These are phyloP conservation scores for Rhombomys opimus DNA, from an alignment of 2,113 vertebrate genomes.

Conservation along the genomic window DNA sequence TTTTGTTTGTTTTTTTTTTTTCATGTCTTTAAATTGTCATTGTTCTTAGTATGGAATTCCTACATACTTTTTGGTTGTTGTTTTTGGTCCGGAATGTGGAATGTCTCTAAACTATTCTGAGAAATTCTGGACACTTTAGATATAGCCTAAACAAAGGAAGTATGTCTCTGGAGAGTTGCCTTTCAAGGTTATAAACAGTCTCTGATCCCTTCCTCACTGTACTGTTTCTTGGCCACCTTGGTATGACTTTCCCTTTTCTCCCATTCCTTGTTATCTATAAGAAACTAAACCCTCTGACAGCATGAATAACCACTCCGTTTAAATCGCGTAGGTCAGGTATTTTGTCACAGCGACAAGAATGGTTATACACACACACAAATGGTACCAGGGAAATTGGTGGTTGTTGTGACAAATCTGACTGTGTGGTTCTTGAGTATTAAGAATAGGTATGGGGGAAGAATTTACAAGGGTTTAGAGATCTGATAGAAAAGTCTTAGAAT, in stretches of 20 bases:
- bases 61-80: not conserved
- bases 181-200: not conserved
- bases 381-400: not conserved
- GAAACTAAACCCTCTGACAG: not conserved
- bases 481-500: not conserved
- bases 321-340: not conserved
- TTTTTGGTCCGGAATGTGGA: not conserved
- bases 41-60: not conserved
- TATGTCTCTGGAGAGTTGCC: not conserved
- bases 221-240: not conserved
- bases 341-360: not conserved
- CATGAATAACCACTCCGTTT: not conserved
- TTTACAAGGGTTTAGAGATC: not conserved
- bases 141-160: not conserved
- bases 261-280: not conserved
- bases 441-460: not conserved
- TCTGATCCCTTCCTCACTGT: not conserved
- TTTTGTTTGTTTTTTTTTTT: not conserved
- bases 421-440: not conserved
- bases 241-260: not conserved
- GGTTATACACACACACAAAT: not conserved
- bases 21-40: not conserved
- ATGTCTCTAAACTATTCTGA: not conserved
- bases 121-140: not conserved
- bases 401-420: not conserved